Evolutionary conservation across 2,797 vertebrate species (phyloP).

Genomic region (Lutjanus campechanus): DNA sequence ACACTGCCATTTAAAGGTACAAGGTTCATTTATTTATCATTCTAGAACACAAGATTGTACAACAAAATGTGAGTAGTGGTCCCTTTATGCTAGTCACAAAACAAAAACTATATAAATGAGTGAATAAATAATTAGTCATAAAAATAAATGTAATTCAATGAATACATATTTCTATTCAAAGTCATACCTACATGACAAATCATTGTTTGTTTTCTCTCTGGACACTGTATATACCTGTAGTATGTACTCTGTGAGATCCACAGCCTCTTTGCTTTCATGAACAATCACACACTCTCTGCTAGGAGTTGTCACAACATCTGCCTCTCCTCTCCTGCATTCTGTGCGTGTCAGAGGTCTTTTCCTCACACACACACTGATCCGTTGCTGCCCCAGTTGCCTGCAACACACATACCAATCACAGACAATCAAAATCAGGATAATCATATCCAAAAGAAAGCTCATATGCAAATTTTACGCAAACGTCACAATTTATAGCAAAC

Average conservation of each 20-base stretch:
- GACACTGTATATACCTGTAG: constrained; percentile 84
- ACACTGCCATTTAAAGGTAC: background rate
- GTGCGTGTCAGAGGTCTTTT: constrained; percentile 88
- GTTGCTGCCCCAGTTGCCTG: constrained; percentile 79
- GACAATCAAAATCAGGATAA: constrained; percentile 3
- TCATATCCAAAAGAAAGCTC: background rate
- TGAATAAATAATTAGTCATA: no score
- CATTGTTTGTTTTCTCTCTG: constrained; percentile 5
- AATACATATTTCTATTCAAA: background rate
- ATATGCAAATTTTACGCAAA: constrained; percentile 10
- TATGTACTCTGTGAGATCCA: constrained; percentile 92
- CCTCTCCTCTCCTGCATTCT: constrained; percentile 87
- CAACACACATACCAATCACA: constrained; percentile 11
- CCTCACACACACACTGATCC: constrained; percentile 93
- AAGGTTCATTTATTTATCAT: no score
- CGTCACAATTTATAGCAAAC: background rate
- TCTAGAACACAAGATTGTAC: no score
- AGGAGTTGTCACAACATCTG: constrained; percentile 88
- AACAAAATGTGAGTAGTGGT: no score
- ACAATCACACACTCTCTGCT: constrained; percentile 88
- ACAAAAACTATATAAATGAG: no score
- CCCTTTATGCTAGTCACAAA: no score
- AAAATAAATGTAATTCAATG: no score
- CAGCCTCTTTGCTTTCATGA: constrained; percentile 91
- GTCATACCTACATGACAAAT: background rate